These are phyloP conservation scores for Caranx melampygus DNA, from an alignment of 2,113 vertebrate genomes.

Conservation along the genomic window DNA sequence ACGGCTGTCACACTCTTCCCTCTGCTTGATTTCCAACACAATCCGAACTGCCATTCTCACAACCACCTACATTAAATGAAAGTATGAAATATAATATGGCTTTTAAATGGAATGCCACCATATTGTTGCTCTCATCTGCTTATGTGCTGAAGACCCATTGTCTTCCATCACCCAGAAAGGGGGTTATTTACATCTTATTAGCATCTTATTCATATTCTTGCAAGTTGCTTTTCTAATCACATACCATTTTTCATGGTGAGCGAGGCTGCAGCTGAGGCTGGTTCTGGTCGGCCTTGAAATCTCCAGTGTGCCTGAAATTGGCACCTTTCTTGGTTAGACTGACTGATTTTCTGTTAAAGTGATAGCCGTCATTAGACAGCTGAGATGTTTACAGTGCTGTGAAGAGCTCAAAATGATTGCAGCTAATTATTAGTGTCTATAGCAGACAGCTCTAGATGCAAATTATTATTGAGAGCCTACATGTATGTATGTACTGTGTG, in stretches of 20 bases:
- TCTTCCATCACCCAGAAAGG: neutral
- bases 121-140: constrained; percentile 16
- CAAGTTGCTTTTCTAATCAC: constrained; percentile 33
- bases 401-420: constrained; percentile 37
- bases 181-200: constrained; percentile 24
- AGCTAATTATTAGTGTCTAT: constrained; percentile 55
- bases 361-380: constrained; percentile 51
- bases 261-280: constrained; percentile 20
- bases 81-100: constrained; percentile 13
- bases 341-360: constrained; percentile 32
- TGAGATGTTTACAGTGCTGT: constrained; percentile 39
- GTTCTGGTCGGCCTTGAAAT: constrained; percentile 19
- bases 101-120: constrained; percentile 17
- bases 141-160: constrained; percentile 10
- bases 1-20: constrained; percentile 7
- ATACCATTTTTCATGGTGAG: constrained; percentile 5
- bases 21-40: constrained; percentile 15
- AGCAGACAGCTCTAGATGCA: constrained; percentile 52
- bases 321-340: constrained; percentile 6
- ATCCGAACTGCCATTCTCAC: constrained; percentile 18
- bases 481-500: constrained; percentile 1
- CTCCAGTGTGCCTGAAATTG: constrained; percentile 51
- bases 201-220: constrained; percentile 16
- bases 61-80: constrained; percentile 12
- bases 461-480: constrained; percentile 31